Base-by-base conservation (phyloP, 23 tunicate genomes). In the Trididemnum nubilum region DNA sequence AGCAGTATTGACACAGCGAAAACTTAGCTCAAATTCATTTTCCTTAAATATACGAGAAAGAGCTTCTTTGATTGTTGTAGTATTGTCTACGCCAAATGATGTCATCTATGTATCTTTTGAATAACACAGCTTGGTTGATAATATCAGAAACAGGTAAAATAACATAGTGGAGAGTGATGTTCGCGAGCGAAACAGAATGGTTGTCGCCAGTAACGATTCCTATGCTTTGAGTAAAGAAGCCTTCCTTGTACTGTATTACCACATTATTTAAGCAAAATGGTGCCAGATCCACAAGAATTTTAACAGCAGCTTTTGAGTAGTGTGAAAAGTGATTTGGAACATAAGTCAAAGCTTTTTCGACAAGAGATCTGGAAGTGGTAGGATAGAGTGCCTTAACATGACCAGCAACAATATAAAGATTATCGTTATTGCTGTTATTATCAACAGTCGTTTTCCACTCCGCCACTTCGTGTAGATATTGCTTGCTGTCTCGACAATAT, bases 401-500 rank as follows among this genome's bases (percentile, higher is more conserved):
- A 28, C 32, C 77, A 21, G 77, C 77, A 2, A 36, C 51, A 19
- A 35, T 37, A 39, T 1, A 21, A 35, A 72, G 51, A 2, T 21
- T 72, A 33, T 24, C 2, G 18, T 26, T 9, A 18, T 64, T 23
- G 2, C 33, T 2, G 35, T 72, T 35, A 24, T 50, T 3, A 1
- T 2, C 5, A 21, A 19, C 24, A 3, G 5, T 70, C 2, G 3
- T 15, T 35, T 35, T 72, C 51, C 77, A 35, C 51, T 34, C 19
- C 2, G 18, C 51, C 35, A 72, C 26, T 0, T 34, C 22, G 2
- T 1, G 9, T 34, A 72, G 36, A 24, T 72, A 72, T 4, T 72
- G 44, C 9, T 72, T 72, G 51, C 77, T 72, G 52, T 72, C 77
- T 72, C 77, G 35, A 39, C 51, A 72, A n/a, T 72, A 72, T n/a